Evolutionary conservation across 35 echinoderm and acorn worm species (phyloP).

Genomic region (Apostichopus parvimensis): DNA sequence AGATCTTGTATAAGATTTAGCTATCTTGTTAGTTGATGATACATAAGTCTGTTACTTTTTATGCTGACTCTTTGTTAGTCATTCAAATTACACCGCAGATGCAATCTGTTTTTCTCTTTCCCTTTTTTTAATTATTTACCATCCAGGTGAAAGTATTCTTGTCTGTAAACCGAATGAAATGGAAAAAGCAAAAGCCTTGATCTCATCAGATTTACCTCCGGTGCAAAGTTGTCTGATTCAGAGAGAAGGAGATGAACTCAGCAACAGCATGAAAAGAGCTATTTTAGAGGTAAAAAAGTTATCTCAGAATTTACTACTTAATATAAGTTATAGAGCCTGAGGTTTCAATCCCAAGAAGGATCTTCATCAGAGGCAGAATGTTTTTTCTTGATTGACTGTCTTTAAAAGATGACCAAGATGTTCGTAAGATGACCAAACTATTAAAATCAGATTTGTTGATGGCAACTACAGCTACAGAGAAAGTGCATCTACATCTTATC

Average conservation of each 20-base stretch:
- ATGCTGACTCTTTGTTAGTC: too few relatives aligned
- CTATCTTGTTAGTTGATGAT: too few relatives aligned
- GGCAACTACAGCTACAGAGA: too few relatives aligned
- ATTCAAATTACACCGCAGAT: not conserved
- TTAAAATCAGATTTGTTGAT: too few relatives aligned
- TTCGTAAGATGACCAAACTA: too few relatives aligned
- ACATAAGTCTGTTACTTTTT: too few relatives aligned
- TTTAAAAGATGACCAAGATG: too few relatives aligned
- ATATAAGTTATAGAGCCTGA: not conserved
- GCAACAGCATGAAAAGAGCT: conserved; percentile 93
- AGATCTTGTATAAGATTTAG: too few relatives aligned
- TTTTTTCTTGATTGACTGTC: not conserved
- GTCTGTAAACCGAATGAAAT: conserved; percentile 86
- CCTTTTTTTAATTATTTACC: not conserved
- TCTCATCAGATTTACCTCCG: conserved; percentile 69
- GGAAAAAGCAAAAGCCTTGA: conserved; percentile 69
- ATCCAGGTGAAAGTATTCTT: conserved; percentile 90
- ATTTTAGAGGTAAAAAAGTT: conserved; percentile 81
- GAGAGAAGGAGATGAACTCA: conserved; percentile 77
- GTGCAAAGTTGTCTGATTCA: conserved; percentile 89
- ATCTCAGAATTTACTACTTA: not conserved
- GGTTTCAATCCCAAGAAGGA: not conserved
- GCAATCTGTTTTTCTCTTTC: not conserved
- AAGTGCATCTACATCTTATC: too few relatives aligned
- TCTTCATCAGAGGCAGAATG: not conserved